These are phyloP conservation scores for Pygoscelis antarcticus DNA, from an alignment of 2,113 vertebrate genomes.

Conservation along the genomic window DNA sequence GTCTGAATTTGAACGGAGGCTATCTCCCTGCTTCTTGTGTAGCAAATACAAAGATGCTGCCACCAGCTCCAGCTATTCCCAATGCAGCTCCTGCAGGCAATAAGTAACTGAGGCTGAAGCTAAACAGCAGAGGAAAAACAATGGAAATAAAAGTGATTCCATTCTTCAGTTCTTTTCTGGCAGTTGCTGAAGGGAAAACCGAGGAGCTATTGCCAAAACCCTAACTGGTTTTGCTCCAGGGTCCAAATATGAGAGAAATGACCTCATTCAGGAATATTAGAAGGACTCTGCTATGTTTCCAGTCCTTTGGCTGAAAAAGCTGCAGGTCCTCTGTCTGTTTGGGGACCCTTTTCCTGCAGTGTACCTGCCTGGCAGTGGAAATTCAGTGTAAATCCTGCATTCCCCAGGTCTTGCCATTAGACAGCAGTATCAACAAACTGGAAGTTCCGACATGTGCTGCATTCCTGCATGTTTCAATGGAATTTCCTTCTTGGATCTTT, in stretches of 20 bases:
- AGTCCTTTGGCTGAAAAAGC: background rate
- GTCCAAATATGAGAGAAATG: background rate
- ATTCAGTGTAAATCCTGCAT: background rate
- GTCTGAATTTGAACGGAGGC: background rate
- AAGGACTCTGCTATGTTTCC: background rate
- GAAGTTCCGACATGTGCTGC: background rate
- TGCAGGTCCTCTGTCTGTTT: background rate
- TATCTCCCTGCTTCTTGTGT: background rate
- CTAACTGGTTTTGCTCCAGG: conserved; percentile 1
- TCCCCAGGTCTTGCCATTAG: background rate
- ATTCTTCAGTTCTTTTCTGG: conserved; percentile 12
- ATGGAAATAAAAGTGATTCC: conserved; percentile 5
- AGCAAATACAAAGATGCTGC: background rate
- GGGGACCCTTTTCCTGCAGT: background rate
- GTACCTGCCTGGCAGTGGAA: background rate
- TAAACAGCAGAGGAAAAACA: background rate
- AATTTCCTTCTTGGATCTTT: background rate
- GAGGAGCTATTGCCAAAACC: conserved; percentile 23
- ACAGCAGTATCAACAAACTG: background rate
- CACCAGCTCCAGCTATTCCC: background rate
- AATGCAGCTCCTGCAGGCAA: background rate
- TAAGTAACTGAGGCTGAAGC: background rate
- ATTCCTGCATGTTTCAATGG: background rate
- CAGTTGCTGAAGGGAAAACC: conserved; percentile 34
- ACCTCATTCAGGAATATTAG: background rate